These are phyloP conservation scores for Herpetotheres cachinnans DNA, from an alignment of 2,113 vertebrate genomes.

Conservation along the genomic window DNA sequence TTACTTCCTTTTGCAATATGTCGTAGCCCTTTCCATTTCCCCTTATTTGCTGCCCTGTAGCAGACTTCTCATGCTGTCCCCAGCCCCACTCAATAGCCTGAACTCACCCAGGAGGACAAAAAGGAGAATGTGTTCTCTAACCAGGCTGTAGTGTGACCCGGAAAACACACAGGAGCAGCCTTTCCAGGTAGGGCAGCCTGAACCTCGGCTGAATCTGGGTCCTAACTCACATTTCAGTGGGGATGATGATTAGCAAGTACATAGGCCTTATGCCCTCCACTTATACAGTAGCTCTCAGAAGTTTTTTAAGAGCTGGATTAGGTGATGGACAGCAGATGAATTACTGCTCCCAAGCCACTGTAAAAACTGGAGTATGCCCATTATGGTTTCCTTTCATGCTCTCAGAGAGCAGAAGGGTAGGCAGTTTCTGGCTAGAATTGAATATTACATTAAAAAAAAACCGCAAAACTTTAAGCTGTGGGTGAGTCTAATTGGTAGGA, in stretches of 20 bases:
- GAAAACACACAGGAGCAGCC: background rate
- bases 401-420: background rate
- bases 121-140: background rate
- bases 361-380: background rate
- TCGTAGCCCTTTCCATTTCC: background rate
- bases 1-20: background rate
- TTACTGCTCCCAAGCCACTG: background rate
- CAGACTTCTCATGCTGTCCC: background rate
- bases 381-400: background rate
- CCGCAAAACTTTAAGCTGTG: background rate
- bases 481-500: background rate
- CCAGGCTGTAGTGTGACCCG: background rate
- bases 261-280: fast-evolving
- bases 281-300: background rate
- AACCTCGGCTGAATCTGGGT: background rate
- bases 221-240: background rate
- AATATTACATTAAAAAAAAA: background rate
- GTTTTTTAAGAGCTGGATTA: background rate
- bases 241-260: background rate
- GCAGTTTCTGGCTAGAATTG: background rate
- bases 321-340: background rate
- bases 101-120: background rate
- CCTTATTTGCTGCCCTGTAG: background rate
- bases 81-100: background rate
- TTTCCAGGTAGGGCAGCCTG: background rate